These are phyloP conservation scores for Nesidiocoris tenuis DNA, from an alignment of 2,888 invertebrate genomes.

Conservation along the genomic window DNA sequence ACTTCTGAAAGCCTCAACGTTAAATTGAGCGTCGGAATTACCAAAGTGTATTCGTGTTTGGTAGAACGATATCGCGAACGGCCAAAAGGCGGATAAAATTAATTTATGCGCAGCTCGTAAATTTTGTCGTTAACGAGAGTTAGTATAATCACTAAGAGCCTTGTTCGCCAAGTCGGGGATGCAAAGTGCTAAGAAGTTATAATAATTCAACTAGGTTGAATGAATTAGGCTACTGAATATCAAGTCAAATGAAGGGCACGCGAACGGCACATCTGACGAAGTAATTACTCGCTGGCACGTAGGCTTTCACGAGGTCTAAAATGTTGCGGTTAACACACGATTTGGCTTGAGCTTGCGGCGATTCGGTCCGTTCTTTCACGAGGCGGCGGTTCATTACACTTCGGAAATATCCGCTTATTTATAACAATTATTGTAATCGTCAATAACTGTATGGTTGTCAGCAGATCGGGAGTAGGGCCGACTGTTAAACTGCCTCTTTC, in stretches of 20 bases:
- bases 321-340: too few relatives aligned
- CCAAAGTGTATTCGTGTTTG: background rate
- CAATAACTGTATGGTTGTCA: too few relatives aligned
- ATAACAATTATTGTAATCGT: too few relatives aligned
- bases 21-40: background rate
- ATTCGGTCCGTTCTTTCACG: too few relatives aligned
- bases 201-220: slow-evolving; percentile 39
- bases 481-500: too few relatives aligned
- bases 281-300: slow-evolving; percentile 36
- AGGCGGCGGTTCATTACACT: too few relatives aligned
- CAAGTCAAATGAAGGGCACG: slow-evolving; percentile 26
- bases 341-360: too few relatives aligned
- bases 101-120: slow-evolving; percentile 8
- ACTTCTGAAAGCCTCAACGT: background rate
- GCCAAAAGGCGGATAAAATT: background rate
- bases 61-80: background rate
- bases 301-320: slow-evolving; percentile 14
- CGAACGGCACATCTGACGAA: slow-evolving; percentile 19
- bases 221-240: slow-evolving; percentile 33
- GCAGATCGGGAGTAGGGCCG: too few relatives aligned
- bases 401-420: too few relatives aligned
- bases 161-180: slow-evolving; percentile 5
- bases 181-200: slow-evolving; percentile 26
- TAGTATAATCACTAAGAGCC: slow-evolving; percentile 12
- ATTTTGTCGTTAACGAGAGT: slow-evolving; percentile 34